Base-by-base conservation (phyloP, 2,797 vertebrate genomes). In the Myotis daubentonii region DNA sequence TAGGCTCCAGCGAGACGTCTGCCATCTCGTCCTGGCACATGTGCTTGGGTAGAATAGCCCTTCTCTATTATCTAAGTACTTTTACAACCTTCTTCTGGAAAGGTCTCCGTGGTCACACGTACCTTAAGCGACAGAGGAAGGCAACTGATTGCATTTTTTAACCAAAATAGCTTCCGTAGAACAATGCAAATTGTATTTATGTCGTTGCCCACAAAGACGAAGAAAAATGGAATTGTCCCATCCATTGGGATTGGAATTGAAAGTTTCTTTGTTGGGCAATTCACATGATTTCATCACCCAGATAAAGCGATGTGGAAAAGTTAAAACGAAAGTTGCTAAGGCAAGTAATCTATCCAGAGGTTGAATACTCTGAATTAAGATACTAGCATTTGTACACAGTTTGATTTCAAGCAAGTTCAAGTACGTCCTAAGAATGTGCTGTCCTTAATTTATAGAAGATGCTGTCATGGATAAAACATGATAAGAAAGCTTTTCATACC, bases 101-200 rank as follows among this genome's bases (percentile, higher is more conserved):
- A 98, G 98, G 98, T 98, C 98, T 98, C 85, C 1, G 51, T 98
- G 97, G 98, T 98, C 98, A 98, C 98, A 98, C 95, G 97, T 97
- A 98, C 98, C 97, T 98, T 98, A 91, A 95, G 80, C 92, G 96
- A 94, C 93, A 98, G 91, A 98, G 98, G 98, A 98, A 98, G 96
- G 97, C 51, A 0, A 19, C 95, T 98, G 98, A 98, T 98, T 98
- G 92, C 96, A 94, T 95, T 97, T 97, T 98, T 94, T n/a, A 97
- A 96, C 97, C 66, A 79, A 96, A 98, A 95, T 2, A 1, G 68
- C 91, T 97, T 97, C 86, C 6, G 20, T 92, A 97, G 97, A 98
- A 98, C 98, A 98, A 98, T 98, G 91, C 68, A 92, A 92, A 98
- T 97, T 97, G 97, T 97, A 98, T 98, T 98, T 98, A 97, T 97